Percentiles rank a stretch among this genome's conserved stretches.
These are phyloP conservation scores for Odobenus rosmarus DNA, from an alignment of 2,113 vertebrate genomes.

Conservation along the genomic window DNA sequence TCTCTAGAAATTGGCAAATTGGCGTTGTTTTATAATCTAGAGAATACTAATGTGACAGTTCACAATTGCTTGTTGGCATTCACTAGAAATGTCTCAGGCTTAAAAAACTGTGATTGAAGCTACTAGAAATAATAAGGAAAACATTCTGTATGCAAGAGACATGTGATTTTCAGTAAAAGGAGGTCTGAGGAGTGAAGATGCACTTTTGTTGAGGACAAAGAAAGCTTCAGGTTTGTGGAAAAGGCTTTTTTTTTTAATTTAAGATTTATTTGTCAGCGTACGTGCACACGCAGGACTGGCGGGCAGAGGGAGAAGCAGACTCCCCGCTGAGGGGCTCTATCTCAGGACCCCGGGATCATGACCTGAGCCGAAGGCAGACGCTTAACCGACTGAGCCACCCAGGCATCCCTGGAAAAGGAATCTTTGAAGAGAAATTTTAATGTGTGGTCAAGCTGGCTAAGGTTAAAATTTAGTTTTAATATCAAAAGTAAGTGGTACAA, in stretches of 20 bases:
- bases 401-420: background rate
- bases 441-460: background rate
- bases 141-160: background rate
- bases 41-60: too few species aligned
- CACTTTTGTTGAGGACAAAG: background rate
- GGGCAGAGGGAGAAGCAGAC: too few species aligned
- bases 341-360: too few species aligned
- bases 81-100: background rate
- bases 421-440: background rate
- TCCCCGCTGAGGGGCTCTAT: too few species aligned
- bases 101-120: background rate
- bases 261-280: too few species aligned
- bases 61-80: background rate
- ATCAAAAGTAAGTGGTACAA: background rate
- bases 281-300: too few species aligned
- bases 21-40: rapidly evolving
- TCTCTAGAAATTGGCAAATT: background rate
- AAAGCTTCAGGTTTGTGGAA: background rate
- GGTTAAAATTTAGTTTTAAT: background rate
- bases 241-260: too few species aligned
- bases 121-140: background rate
- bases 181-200: background rate
- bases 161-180: background rate
- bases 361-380: too few species aligned
- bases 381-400: too few species aligned